Evolutionary conservation across 2,113 vertebrate species (phyloP).

Genomic region (Alectura lathami): DNA sequence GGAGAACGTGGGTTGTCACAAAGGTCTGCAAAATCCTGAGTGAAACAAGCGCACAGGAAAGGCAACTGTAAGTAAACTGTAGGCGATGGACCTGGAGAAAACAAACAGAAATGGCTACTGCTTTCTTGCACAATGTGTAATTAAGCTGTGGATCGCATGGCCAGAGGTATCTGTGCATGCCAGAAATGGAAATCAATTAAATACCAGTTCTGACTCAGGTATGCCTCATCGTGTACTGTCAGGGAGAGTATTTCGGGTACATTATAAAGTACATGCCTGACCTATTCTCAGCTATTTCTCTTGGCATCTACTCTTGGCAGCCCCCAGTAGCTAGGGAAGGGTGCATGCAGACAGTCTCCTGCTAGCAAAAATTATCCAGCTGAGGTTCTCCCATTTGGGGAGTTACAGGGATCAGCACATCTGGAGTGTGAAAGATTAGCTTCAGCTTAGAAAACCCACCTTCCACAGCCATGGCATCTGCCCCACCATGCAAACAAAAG

Average conservation of each 20-base stretch:
- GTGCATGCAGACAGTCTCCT: not conserved
- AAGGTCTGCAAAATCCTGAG: not conserved
- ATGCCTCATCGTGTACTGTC: not conserved
- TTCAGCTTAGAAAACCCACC: not conserved
- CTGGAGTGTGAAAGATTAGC: not conserved
- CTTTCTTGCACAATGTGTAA: not conserved
- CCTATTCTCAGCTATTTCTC: not conserved
- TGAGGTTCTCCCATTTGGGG: not conserved
- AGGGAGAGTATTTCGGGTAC: not conserved
- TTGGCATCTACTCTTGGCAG: not conserved
- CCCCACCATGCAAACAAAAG: not conserved
- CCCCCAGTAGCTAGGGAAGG: not conserved
- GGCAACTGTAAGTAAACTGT: not conserved
- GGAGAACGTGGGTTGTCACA: not conserved
- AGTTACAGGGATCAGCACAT: not conserved
- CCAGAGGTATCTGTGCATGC: not conserved
- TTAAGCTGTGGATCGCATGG: not conserved
- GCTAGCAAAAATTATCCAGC: not conserved
- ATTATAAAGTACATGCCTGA: not conserved
- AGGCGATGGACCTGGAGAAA: not conserved
- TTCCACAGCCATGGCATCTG: accelerated
- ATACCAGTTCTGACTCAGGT: not conserved
- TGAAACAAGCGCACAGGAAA: not conserved
- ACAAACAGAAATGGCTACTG: not conserved
- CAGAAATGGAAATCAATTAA: not conserved